These are phyloP conservation scores for Dipus sagitta DNA, from an alignment of 2,797 vertebrate genomes.

Conservation along the genomic window DNA sequence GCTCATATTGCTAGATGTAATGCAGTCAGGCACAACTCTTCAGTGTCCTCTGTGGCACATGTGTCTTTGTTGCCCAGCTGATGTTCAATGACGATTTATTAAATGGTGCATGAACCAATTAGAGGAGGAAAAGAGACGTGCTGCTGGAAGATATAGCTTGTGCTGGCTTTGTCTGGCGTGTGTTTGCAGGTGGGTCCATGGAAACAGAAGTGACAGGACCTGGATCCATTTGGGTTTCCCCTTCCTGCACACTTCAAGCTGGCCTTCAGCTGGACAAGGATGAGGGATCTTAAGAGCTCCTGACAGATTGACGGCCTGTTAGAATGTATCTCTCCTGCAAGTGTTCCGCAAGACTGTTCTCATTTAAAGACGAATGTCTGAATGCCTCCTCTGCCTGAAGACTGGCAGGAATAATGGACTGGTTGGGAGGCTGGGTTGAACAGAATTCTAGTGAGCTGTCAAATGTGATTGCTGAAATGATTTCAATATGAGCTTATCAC, in stretches of 20 bases:
- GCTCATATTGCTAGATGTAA: not conserved
- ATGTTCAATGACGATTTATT: not conserved
- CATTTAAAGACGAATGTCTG: conserved; percentile 64
- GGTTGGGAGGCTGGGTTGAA: conserved; percentile 72
- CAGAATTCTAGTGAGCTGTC: conserved; percentile 70
- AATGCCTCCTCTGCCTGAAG: conserved; percentile 55
- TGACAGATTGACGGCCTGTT: conserved; percentile 71
- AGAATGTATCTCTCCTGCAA: conserved; percentile 24
- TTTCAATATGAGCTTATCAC: conserved; percentile 82
- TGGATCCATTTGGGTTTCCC: not conserved
- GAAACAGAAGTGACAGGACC: conserved; percentile 44
- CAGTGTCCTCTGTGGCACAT: not conserved
- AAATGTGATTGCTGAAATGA: conserved; percentile 64
- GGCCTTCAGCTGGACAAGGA: conserved; percentile 32
- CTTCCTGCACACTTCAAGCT: not conserved
- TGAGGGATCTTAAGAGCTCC: conserved; percentile 61
- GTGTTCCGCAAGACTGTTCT: conserved; percentile 47
- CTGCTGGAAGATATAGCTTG: not conserved
- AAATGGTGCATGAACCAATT: conserved; percentile 27
- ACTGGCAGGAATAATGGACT: conserved; percentile 65
- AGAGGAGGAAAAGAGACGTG: not conserved
- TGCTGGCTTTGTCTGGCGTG: not conserved
- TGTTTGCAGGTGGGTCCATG: conserved; percentile 1
- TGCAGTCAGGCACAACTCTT: not conserved
- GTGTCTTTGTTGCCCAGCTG: not conserved